Evolutionary conservation across 2,113 vertebrate genomes (phyloP).

Genomic region (Peromyscus polionotus): DNA sequence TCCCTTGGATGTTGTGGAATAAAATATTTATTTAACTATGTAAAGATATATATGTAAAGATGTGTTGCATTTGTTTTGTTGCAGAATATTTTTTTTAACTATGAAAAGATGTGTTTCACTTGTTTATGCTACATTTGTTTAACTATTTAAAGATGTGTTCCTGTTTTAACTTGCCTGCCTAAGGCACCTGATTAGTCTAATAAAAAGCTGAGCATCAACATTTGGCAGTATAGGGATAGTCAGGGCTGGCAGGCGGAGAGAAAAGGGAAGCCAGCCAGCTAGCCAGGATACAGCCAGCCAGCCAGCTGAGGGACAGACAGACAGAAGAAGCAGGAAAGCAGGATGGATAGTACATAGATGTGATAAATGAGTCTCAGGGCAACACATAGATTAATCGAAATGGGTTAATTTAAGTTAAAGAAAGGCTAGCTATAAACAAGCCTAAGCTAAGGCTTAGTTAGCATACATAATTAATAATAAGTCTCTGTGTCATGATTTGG

Average conservation of each 20-base stretch:
- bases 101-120: too few species aligned
- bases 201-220: background rate
- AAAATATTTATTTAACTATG: background rate
- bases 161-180: background rate
- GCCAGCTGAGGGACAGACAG: too few species aligned
- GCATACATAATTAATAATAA: background rate
- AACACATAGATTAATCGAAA: background rate
- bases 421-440: background rate
- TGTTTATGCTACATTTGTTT: background rate
- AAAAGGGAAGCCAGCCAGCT: background rate
- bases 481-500: background rate
- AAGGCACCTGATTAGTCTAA: background rate
- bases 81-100: too few species aligned
- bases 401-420: background rate
- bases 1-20: background rate
- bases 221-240: background rate
- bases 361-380: background rate
- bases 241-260: background rate
- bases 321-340: background rate
- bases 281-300: too few species aligned
- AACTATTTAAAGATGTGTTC: background rate
- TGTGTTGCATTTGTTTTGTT: too few species aligned
- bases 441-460: background rate
- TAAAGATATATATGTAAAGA: too few species aligned
- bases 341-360: background rate